Evolutionary conservation across 2,888 invertebrate genomes (phyloP).

Genomic region (Mesoligia furuncula): DNA sequence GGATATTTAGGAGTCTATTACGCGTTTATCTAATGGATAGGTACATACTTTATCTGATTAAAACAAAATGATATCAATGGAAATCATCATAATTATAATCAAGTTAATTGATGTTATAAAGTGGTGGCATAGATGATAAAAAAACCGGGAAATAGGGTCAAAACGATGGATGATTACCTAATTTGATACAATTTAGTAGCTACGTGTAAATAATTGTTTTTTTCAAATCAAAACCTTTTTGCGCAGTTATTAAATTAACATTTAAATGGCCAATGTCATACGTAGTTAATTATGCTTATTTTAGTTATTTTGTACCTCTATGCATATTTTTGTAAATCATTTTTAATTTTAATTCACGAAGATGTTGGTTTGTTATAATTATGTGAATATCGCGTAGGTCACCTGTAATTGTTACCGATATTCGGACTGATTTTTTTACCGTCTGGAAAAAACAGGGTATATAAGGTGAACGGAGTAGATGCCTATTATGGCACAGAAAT

Average conservation of each 20-base stretch:
- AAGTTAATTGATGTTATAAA: background rate
- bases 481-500: too few species aligned
- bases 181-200: background rate
- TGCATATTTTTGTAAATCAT: too few species aligned
- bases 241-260: background rate
- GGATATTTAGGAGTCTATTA: background rate
- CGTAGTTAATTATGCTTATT: too few species aligned
- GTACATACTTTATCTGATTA: conserved; percentile 10
- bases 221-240: background rate
- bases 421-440: too few species aligned
- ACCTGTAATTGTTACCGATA: too few species aligned
- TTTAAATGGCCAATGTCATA: too few species aligned
- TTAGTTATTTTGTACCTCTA: too few species aligned
- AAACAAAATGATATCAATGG: background rate
- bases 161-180: background rate
- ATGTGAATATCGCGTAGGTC: too few species aligned
- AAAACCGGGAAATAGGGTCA: background rate
- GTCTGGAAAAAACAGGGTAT: too few species aligned
- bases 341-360: too few species aligned
- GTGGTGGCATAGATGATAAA: conserved; percentile 11
- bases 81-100: background rate
- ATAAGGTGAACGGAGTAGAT: too few species aligned
- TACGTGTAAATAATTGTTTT: background rate
- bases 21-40: background rate
- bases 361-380: too few species aligned